A percentile compares a stretch with the other conserved stretches of the same genome.
These are phyloP conservation scores for Neodon shergylaensis DNA, from an alignment of 2,113 vertebrate species.

Conservation along the genomic window DNA sequence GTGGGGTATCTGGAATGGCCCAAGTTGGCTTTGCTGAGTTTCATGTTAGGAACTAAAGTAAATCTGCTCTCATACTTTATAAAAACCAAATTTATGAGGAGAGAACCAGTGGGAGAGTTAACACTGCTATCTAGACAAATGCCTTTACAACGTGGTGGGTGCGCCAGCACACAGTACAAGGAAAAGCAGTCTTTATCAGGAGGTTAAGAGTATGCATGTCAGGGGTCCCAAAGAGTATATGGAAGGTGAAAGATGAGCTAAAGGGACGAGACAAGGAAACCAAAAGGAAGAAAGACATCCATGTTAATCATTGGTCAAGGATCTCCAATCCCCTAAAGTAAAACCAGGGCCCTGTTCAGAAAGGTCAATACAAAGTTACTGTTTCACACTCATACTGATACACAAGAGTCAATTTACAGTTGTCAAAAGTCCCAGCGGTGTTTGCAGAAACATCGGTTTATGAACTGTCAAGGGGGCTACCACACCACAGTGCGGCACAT, in stretches of 20 bases:
- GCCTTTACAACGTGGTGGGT: background rate
- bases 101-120: background rate
- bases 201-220: background rate
- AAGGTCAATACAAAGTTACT: constrained; percentile 17
- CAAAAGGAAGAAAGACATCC: constrained; percentile 1
- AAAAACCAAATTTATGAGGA: constrained; percentile 17
- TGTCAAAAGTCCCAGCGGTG: background rate
- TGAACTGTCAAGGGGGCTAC: background rate
- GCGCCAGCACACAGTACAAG: background rate
- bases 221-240: constrained; percentile 19
- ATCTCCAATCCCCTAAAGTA: background rate
- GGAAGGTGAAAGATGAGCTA: background rate
- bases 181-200: background rate
- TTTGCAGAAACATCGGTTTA: background rate
- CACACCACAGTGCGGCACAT: background rate
- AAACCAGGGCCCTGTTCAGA: constrained; percentile 21
- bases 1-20: background rate
- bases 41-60: constrained; percentile 37
- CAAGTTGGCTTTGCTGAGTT: constrained; percentile 32
- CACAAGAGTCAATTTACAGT: background rate
- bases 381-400: constrained; percentile 45
- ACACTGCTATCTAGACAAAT: background rate
- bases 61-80: background rate
- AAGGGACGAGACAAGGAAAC: background rate
- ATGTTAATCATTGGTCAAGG: background rate